Evolutionary conservation across 2,888 invertebrate genomes (phyloP), one percentile per base, ranked within the genome.

Genomic region (Drosophila borborema): DNA sequence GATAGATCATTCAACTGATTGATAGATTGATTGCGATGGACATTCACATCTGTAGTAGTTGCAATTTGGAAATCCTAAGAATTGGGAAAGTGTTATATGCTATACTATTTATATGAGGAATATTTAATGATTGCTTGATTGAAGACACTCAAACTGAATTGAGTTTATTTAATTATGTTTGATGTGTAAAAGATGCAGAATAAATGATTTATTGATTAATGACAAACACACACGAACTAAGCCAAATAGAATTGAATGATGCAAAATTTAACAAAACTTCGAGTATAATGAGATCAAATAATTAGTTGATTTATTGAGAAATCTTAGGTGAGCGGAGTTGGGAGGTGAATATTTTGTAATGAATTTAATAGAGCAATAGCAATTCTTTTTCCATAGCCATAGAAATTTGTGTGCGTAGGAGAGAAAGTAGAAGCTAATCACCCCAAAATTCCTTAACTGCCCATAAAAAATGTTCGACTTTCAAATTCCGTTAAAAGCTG

Each of bases 401-500:
- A 3, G 9, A 9, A 16, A n/a, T 6, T 0, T 5, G 5, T 8
- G 31, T 34, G 56, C 43, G 43, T 58, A 20, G 23, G 23, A 43
- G 63, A 61, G 76, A 80, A 75, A 71, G 77, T 54, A 58, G 43
- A 34, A 54, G 43, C 28, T 56, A 23, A 66, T 59, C 54, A 48
- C 23, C 23, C 5, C 1, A 23, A 56, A 69, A 69, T 74, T 65
- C 60, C 48, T 60, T 9, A 70, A 40, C 45, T 16, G 18, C 16
- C 9, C 60, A 72, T 72, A 53, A 77, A 72, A 77, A 72, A 66
- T 23, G 23, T 28, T 18, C 10, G 28, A 53, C 72, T 71, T 66
- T 76, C 56, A 38, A 80, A 75, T 75, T 45, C 76, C 77, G 56
- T 79, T 53, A 63, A 56, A 28, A 58, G 46, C 12, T 56, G 56